phyloP scores from a whole-genome alignment of 2,797 vertebrate genomes.

The Hydrolagus colliei region DNA sequence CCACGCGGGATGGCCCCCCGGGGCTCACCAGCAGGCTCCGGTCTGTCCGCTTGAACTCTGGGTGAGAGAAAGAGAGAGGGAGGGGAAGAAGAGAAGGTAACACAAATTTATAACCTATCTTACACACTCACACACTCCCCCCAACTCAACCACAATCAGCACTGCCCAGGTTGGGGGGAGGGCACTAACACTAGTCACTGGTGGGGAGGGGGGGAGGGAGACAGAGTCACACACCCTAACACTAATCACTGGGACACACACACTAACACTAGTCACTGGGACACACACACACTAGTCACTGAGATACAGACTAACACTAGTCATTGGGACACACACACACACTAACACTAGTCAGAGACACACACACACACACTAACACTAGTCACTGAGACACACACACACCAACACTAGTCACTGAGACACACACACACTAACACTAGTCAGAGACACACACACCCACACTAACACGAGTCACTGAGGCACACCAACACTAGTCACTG shows the following conservation, averaged over 20 bases:
- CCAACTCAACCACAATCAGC: too few species aligned
- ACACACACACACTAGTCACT: too few species aligned
- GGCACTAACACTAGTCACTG: too few species aligned
- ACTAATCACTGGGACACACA: neutral
- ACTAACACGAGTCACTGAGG: neutral
- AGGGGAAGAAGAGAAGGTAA: slow-evolving; percentile 27
- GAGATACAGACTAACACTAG: too few species aligned
- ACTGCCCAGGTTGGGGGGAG: too few species aligned
- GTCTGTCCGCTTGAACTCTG: slow-evolving; percentile 87
- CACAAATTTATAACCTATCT: too few species aligned
- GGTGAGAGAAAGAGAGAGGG: neutral
- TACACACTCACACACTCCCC: too few species aligned
- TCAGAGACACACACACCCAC: too few species aligned
- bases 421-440: neutral
- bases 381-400: too few species aligned
- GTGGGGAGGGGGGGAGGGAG: neutral
- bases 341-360: neutral
- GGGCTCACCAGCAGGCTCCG: slow-evolving; percentile 82
- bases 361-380: too few species aligned
- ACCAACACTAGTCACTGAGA: too few species aligned
- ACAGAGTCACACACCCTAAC: neutral
- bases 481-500: neutral
- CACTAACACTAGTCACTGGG: too few species aligned
- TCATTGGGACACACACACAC: neutral
- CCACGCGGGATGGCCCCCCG: slow-evolving; percentile 68